phyloP scores from a whole-genome alignment of 2,888 invertebrate species.

The Dione juno region DNA sequence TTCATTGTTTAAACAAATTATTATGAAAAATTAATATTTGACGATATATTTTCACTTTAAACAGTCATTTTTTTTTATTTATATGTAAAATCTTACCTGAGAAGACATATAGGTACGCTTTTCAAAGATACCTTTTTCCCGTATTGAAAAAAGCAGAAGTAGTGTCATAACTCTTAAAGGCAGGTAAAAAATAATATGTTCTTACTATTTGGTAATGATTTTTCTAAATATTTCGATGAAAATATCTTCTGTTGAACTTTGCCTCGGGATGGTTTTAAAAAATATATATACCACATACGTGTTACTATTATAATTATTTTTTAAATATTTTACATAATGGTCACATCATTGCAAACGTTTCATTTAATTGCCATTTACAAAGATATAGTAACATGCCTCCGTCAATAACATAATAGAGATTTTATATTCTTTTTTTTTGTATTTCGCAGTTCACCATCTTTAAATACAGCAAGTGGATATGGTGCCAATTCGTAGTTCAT shows the following conservation, averaged over 20 bases:
- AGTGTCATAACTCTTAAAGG: background rate
- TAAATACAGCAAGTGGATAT: slow-evolving; percentile 37
- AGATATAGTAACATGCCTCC: slow-evolving; percentile 38
- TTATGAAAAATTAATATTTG: background rate
- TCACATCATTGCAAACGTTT: slow-evolving; percentile 38
- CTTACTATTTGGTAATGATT: slow-evolving; percentile 22
- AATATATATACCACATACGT: slow-evolving; percentile 34
- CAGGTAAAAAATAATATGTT: slow-evolving; percentile 25
- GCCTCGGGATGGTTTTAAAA: slow-evolving; percentile 12
- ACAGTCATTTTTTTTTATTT: too few relatives aligned
- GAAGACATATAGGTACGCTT: too few relatives aligned
- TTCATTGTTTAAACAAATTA: slow-evolving; percentile 1
- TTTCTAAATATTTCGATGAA: slow-evolving; percentile 26
- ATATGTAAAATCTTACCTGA: too few relatives aligned
- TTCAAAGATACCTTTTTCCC: background rate
- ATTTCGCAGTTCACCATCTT: slow-evolving; percentile 36
- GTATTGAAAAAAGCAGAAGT: background rate
- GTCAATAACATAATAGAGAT: slow-evolving; percentile 40
- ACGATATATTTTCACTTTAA: slow-evolving; percentile 6
- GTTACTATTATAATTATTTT: slow-evolving; percentile 36
- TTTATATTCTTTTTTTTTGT: slow-evolving; percentile 33
- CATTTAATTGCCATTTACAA: slow-evolving; percentile 40
- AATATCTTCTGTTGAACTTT: slow-evolving; percentile 27
- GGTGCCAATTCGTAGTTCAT: slow-evolving; percentile 38
- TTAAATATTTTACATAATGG: slow-evolving; percentile 38